Percentiles rank a stretch among this genome's conserved stretches.
phyloP scores from a whole-genome alignment of 2,888 invertebrate genomes.

The Pristionchus arcanus region DNA sequence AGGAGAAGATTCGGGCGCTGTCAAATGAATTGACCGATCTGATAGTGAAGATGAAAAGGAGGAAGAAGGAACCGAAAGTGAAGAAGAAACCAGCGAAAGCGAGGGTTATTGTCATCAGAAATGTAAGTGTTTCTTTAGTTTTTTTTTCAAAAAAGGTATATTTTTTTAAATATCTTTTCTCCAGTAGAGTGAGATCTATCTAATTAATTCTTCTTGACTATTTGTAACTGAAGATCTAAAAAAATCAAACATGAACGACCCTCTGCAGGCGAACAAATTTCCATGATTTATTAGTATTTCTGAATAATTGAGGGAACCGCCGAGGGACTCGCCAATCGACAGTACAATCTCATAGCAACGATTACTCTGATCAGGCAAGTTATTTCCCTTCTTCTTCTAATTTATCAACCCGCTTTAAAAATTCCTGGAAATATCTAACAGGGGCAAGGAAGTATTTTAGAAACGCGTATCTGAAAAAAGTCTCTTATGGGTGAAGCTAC shows the following conservation, averaged over 20 bases:
- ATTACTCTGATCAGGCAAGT: conserved; percentile 70
- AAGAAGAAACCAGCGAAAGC: conserved; percentile 51
- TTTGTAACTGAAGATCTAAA: too few species aligned
- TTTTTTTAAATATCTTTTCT: too few species aligned
- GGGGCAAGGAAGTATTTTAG: too few species aligned
- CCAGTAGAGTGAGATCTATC: neutral
- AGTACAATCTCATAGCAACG: conserved; percentile 75
- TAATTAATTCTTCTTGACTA: neutral
- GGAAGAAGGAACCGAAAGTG: conserved; percentile 55
- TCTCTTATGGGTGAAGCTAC: too few species aligned
- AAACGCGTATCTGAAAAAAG: too few species aligned
- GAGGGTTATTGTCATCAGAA: conserved; percentile 58
- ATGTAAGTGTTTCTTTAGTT: too few species aligned
- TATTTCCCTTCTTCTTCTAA: conserved; percentile 25
- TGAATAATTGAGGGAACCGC: conserved; percentile 72
- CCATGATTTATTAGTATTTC: neutral
- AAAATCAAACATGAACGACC: too few species aligned
- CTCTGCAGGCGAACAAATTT: too few species aligned
- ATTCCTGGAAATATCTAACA: too few species aligned
- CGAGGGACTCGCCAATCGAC: conserved; percentile 70
- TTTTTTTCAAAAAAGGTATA: too few species aligned
- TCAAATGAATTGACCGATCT: conserved; percentile 40
- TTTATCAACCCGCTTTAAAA: too few species aligned
- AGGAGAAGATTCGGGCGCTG: neutral
- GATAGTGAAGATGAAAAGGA: conserved; percentile 23